Conservation (phyloP, 2,888 invertebrate species). For the Margaritifera margaritifera region DNA sequence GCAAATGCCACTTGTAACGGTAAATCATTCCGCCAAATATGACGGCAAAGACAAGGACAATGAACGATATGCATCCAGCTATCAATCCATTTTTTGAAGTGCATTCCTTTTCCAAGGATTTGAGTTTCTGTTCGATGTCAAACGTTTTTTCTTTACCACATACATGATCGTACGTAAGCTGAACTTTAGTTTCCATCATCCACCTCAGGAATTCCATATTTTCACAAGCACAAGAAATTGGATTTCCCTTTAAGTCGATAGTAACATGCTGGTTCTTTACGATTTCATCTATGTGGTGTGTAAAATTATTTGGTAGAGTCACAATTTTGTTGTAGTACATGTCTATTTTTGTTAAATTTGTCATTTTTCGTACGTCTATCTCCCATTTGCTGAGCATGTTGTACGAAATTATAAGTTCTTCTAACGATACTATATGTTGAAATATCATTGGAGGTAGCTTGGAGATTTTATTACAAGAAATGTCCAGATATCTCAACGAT, state of each 20-base stretch:
- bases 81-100: slow-evolving; percentile 11
- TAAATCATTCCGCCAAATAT: slow-evolving; percentile 12
- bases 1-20: slow-evolving; percentile 25
- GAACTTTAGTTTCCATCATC: slow-evolving; percentile 17
- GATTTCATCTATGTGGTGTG: not conserved
- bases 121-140: not conserved
- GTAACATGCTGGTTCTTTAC: not conserved
- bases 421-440: slow-evolving; percentile 5
- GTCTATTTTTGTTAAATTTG: slow-evolving; percentile 13
- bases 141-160: slow-evolving; percentile 1
- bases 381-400: slow-evolving; percentile 20
- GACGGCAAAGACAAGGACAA: slow-evolving; percentile 11
- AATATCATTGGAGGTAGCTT: slow-evolving; percentile 20
- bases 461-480: slow-evolving; percentile 22
- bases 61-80: not conserved
- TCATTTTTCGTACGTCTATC: slow-evolving; percentile 17
- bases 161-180: slow-evolving; percentile 8
- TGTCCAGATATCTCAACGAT: slow-evolving; percentile 11
- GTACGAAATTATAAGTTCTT: slow-evolving; percentile 12
- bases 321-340: slow-evolving; percentile 17
- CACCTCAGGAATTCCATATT: slow-evolving; percentile 20
- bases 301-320: slow-evolving; percentile 1
- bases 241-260: slow-evolving; percentile 17
- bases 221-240: slow-evolving; percentile 21
- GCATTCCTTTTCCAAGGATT: slow-evolving; percentile 15